Base-by-base conservation (phyloP, 2,888 invertebrate genomes). In the Apantesis nais region DNA sequence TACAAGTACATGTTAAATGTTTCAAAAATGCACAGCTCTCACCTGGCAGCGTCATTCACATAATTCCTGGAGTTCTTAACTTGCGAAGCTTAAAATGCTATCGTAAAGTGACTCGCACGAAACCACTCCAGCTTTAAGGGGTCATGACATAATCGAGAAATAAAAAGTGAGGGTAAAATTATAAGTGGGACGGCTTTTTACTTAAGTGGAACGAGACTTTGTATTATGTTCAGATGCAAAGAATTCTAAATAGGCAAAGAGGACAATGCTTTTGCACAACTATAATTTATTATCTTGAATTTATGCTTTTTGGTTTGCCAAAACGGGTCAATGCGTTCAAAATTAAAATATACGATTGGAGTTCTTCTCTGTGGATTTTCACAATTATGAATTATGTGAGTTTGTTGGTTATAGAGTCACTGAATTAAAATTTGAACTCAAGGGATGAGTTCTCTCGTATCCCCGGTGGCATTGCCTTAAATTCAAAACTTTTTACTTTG, bases 131-230 rank as follows among this genome's bases (percentile, higher is more conserved):
- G 71, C 60, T 66, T 69, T 74, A 78, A 81, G 72, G 60, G 82
- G 83, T 81, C 82, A 79, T 73, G 78, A 76, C 78, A 74, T 69
- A 74, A 78, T 64, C 71, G 73, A 64, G 74, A 75, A 76, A 78
- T 79, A 82, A 79, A 83, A 84, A 82, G 76, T 79, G 71, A 80
- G 74, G 63, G 76, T 67, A 72, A 83, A 83, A 83, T 84, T 83
- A 83, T 84, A 79, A 83, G 76, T 78, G 74, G 73, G 72, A 70
- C 76, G 70, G 75, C 83, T 84, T 77, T 80, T 78, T 78, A 70
- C 78, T 76, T 78, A 81, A 83, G 81, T 81, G 77, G 78, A 76
- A 81, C 66, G 78, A 81, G 78, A 77, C 73, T 78, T 74, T 74
- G 78, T 77, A 81, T 83, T 77, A 80, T 77, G 72, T 74, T 61